Evolutionary conservation across 1,140 invertebrate genomes (phyloP).

Genomic region (Anthonomus grandis): DNA sequence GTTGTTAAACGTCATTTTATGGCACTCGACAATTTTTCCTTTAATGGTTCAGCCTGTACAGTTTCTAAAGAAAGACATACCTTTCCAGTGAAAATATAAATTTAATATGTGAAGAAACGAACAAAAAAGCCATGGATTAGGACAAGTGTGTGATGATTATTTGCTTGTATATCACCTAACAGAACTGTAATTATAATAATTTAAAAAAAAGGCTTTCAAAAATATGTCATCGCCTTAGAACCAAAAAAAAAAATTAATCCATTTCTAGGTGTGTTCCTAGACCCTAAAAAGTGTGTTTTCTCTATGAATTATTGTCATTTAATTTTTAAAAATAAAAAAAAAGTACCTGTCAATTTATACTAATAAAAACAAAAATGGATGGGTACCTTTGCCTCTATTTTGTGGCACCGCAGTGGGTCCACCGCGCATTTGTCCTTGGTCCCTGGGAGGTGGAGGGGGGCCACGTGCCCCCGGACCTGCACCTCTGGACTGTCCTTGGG

Average conservation of each 20-base stretch:
- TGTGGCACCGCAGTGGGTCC: background rate
- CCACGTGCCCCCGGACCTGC: conserved; percentile 71
- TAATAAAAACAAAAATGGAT: background rate
- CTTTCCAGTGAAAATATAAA: too few relatives aligned
- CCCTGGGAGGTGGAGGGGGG: conserved; percentile 75
- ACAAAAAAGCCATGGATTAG: background rate
- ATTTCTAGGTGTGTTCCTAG: background rate
- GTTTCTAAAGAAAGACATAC: too few relatives aligned
- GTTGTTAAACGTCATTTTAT: too few relatives aligned
- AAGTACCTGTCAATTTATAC: background rate
- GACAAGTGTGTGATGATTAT: conserved; percentile 35
- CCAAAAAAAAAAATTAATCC: too few relatives aligned
- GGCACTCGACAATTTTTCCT: too few relatives aligned
- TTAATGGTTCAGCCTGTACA: too few relatives aligned
- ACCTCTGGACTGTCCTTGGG: conserved; percentile 47
- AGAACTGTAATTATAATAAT: too few relatives aligned
- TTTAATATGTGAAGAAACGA: too few relatives aligned
- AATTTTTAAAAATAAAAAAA: conserved; percentile 4
- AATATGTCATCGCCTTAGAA: too few relatives aligned
- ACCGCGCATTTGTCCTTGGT: conserved; percentile 46
- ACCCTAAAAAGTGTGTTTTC: background rate
- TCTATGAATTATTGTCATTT: background rate
- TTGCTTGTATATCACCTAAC: too few relatives aligned
- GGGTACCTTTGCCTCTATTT: conserved; percentile 21
- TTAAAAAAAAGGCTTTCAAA: too few relatives aligned